A percentile compares a stretch with the other conserved stretches of the same genome.
Conservation (phyloP, 2,797 vertebrate species). For the Falco novaeseelandiae region DNA sequence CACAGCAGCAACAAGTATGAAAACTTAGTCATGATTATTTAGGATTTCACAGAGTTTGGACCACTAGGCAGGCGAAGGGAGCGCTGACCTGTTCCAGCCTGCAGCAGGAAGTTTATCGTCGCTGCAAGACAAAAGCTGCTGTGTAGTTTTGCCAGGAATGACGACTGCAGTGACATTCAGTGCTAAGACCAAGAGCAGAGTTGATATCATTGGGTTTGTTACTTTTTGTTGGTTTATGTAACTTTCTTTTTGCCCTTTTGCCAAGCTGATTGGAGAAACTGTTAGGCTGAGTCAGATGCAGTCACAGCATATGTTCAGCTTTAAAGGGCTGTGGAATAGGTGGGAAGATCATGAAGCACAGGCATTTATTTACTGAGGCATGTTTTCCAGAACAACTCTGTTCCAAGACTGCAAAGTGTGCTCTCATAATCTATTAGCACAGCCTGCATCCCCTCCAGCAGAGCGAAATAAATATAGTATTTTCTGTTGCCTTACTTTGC, state of each 20-base stretch:
- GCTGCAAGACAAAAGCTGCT: background rate
- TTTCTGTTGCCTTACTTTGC: background rate
- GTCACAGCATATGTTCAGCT: background rate
- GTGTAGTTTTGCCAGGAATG: background rate
- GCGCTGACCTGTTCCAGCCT: background rate
- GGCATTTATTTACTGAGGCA: constrained; percentile 38
- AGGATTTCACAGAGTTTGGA: constrained; percentile 1
- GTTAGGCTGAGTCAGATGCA: background rate
- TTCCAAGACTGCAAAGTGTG: background rate
- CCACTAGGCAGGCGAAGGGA: background rate
- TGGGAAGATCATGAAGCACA: background rate
- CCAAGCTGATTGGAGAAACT: background rate
- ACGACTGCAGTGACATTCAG: background rate
- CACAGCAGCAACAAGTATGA: background rate
- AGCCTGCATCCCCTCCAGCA: background rate
- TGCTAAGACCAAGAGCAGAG: background rate
- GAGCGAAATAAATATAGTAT: background rate
- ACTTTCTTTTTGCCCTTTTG: background rate
- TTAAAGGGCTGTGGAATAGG: background rate
- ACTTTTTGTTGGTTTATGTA: background rate
- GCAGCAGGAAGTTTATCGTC: background rate
- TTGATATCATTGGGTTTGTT: background rate
- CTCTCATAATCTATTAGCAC: background rate
- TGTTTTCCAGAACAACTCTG: background rate
- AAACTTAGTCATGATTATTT: background rate